Percentiles rank a stretch among this genome's conserved stretches.
phyloP scores from a whole-genome alignment of 2,888 invertebrate genomes.

The Dichetophora obliterata region DNA sequence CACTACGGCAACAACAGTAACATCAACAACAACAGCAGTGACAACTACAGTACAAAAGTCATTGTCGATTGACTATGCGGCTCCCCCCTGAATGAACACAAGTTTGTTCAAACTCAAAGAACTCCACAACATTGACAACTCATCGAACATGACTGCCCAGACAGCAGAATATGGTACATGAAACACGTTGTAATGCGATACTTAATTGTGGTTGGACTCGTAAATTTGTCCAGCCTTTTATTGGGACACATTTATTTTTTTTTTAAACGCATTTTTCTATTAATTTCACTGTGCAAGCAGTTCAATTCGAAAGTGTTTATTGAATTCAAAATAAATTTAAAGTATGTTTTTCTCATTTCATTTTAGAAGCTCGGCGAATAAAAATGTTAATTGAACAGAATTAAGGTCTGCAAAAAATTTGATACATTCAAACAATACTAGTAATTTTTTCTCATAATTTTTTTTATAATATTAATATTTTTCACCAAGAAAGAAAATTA shows the following conservation, averaged over 20 bases:
- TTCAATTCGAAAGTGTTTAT: too few species aligned
- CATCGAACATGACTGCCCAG: constrained; percentile 60
- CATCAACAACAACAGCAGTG: not conserved
- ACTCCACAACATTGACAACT: constrained; percentile 59
- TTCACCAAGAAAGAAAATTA: too few species aligned
- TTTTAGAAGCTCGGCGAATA: too few species aligned
- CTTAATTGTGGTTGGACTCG: constrained; percentile 68
- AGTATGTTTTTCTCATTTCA: too few species aligned
- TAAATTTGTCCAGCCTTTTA: constrained; percentile 62
- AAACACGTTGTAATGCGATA: constrained; percentile 69
- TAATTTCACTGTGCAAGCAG: too few species aligned
- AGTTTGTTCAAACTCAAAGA: not conserved
- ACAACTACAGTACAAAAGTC: constrained; percentile 7
- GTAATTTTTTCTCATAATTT: too few species aligned
- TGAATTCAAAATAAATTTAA: too few species aligned
- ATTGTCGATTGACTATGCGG: constrained; percentile 2
- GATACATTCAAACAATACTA: too few species aligned
- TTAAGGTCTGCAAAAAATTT: too few species aligned
- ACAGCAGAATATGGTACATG: constrained; percentile 42
- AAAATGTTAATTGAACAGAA: too few species aligned
- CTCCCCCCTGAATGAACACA: not conserved
- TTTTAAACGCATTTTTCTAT: not conserved
- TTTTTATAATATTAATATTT: too few species aligned
- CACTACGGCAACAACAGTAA: not conserved
- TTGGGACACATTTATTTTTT: constrained; percentile 46